These are phyloP conservation scores for Parnassius smintheus DNA, from an alignment of 2,888 invertebrate genomes.

Conservation along the genomic window DNA sequence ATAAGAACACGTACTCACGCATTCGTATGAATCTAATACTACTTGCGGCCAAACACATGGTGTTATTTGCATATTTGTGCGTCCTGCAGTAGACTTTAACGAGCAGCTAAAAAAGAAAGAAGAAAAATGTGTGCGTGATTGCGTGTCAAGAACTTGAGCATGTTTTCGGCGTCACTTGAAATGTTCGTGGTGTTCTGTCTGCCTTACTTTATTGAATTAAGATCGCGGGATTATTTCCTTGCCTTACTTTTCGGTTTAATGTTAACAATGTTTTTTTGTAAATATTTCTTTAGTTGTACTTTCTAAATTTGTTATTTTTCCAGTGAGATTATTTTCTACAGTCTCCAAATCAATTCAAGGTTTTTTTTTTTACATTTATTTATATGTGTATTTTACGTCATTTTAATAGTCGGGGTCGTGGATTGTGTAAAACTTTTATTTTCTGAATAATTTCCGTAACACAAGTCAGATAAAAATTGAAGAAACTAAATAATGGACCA, in stretches of 20 bases:
- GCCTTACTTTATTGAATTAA: no score
- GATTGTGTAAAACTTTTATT: slow-evolving; percentile 4
- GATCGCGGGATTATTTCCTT: slow-evolving; percentile 46
- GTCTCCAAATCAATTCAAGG: background rate
- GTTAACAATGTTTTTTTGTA: slow-evolving; percentile 49
- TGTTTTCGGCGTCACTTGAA: no score
- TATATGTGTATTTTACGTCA: background rate
- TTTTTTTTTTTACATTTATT: background rate
- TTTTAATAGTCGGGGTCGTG: slow-evolving; percentile 1
- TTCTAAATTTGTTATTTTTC: slow-evolving; percentile 50
- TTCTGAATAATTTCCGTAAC: background rate
- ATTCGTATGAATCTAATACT: no score
- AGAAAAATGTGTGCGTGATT: no score
- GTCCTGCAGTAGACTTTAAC: no score
- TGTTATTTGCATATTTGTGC: no score
- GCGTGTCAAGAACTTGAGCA: no score
- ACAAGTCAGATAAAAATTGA: slow-evolving; percentile 22
- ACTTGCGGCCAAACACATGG: no score
- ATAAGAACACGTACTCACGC: no score
- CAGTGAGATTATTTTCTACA: slow-evolving; percentile 49
- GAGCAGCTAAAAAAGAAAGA: no score
- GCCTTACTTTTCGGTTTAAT: slow-evolving; percentile 45
- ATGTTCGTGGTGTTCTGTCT: no score
- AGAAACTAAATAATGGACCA: slow-evolving; percentile 24
- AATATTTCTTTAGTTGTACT: slow-evolving; percentile 43